Conservation (phyloP, 2,797 vertebrate genomes). For the Phaenicophaeus curvirostris region DNA sequence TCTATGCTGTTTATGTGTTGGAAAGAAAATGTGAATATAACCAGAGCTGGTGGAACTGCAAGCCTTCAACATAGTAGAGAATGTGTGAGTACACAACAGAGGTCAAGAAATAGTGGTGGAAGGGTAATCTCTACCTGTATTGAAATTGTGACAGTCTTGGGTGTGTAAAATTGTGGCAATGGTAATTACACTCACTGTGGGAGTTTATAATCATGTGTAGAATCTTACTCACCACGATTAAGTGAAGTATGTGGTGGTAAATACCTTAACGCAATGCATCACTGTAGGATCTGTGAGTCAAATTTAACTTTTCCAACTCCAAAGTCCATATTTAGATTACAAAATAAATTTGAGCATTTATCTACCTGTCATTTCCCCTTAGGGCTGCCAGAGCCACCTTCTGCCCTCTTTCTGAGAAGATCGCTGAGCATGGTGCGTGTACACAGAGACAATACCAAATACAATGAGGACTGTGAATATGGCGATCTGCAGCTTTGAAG, state of each 20-base stretch:
- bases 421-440: fast-evolving
- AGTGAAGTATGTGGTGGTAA: neutral
- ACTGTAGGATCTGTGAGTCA: neutral
- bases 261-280: neutral
- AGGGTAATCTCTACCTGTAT: neutral
- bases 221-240: neutral
- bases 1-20: neutral
- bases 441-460: neutral
- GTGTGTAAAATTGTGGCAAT: neutral
- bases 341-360: neutral
- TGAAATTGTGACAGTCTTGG: neutral
- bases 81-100: neutral
- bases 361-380: neutral
- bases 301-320: neutral
- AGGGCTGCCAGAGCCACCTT: neutral
- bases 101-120: neutral
- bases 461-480: neutral
- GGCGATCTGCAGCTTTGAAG: neutral
- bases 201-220: neutral
- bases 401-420: neutral
- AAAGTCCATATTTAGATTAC: neutral
- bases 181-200: neutral
- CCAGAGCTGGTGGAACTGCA: neutral
- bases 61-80: neutral
- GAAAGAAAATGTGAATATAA: neutral